Evolutionary conservation across 2,888 invertebrate species (phyloP).

Genomic region (Hirtodrosophila confusa): DNA sequence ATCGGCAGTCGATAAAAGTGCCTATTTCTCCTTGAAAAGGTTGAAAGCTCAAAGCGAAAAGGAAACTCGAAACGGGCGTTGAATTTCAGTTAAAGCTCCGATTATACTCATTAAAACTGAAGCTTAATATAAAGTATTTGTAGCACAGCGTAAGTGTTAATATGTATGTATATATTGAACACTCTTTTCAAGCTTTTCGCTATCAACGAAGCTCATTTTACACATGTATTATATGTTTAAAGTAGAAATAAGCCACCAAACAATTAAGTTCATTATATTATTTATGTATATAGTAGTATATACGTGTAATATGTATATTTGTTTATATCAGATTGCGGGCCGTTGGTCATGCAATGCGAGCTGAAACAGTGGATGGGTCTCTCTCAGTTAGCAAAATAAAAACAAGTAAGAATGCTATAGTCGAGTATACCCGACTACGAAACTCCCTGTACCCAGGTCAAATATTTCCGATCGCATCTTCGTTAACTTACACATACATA

Average conservation of each 20-base stretch:
- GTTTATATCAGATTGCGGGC: conserved; percentile 3
- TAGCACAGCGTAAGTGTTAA: conserved; percentile 21
- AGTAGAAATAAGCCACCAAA: neutral
- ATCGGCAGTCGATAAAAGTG: too few relatives aligned
- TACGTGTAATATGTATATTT: neutral
- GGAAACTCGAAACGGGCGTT: too few relatives aligned
- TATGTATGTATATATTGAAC: conserved; percentile 1
- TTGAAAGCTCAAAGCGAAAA: too few relatives aligned
- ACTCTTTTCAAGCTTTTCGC: conserved; percentile 1
- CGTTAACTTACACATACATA: too few relatives aligned
- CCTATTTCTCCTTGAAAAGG: too few relatives aligned
- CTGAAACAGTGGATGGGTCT: conserved; percentile 5
- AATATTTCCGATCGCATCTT: too few relatives aligned
- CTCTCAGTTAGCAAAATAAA: neutral
- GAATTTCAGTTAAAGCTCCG: too few relatives aligned
- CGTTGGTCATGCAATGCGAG: conserved; percentile 13
- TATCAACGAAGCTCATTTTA: conserved; percentile 13
- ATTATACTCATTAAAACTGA: too few relatives aligned
- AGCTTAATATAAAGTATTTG: conserved; percentile 1
- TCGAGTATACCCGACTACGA: too few relatives aligned
- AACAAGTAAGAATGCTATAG: too few relatives aligned
- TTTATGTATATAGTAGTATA: neutral
- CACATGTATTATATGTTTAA: neutral
- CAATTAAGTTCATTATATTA: conserved; percentile 2
- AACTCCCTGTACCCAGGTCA: too few relatives aligned